Evolutionary conservation across 2,888 invertebrate species (phyloP).

Genomic region (Oegoconia quadripuncta): DNA sequence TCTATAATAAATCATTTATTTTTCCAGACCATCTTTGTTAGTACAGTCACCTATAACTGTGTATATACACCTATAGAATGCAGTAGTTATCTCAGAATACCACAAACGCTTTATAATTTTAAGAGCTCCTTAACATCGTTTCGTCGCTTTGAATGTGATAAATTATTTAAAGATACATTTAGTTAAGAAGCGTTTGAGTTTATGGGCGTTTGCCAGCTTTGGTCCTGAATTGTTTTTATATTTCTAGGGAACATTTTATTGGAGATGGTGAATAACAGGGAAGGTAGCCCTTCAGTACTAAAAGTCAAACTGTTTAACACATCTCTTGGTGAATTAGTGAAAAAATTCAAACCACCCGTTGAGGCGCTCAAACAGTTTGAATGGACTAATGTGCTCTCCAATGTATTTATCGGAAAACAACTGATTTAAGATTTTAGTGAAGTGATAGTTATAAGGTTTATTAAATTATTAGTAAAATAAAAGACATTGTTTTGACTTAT

Average conservation of each 20-base stretch:
- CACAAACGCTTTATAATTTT: too few relatives aligned
- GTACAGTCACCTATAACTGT: too few relatives aligned
- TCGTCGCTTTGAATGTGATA: too few relatives aligned
- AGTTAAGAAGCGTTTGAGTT: not conserved
- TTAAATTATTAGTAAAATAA: too few relatives aligned
- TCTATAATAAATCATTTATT: too few relatives aligned
- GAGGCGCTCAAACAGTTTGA: slow-evolving; percentile 51
- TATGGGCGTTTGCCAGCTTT: not conserved
- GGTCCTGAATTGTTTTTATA: not conserved
- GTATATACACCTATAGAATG: too few relatives aligned
- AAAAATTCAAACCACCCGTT: slow-evolving; percentile 58
- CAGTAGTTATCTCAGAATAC: too few relatives aligned
- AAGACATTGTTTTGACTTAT: slow-evolving; percentile 43
- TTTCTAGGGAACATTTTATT: slow-evolving; percentile 60
- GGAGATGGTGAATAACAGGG: slow-evolving; percentile 42
- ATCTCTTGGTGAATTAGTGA: slow-evolving; percentile 51
- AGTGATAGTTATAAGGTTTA: not conserved
- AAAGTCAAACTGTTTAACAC: slow-evolving; percentile 53
- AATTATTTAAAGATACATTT: not conserved
- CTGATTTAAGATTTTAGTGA: slow-evolving; percentile 34
- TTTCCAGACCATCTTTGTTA: too few relatives aligned
- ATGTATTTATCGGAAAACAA: slow-evolving; percentile 63
- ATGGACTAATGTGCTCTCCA: slow-evolving; percentile 63
- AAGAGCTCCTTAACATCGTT: too few relatives aligned
- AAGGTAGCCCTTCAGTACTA: slow-evolving; percentile 42